Evolutionary conservation across 2,888 invertebrate genomes (phyloP), one percentile per base, ranked within the genome.

Genomic region (Copidosoma aretas): DNA sequence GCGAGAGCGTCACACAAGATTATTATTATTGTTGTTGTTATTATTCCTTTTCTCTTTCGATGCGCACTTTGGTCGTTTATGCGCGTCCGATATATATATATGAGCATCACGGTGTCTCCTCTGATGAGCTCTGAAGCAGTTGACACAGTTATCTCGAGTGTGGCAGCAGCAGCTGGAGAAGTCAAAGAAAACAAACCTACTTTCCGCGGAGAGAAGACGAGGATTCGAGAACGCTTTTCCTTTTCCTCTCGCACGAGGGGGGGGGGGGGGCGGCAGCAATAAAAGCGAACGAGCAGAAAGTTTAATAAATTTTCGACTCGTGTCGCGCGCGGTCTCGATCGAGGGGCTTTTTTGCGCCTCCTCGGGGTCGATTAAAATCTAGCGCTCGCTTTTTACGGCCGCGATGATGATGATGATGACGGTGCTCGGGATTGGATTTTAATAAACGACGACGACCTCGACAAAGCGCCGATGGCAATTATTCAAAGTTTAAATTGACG

Each of bases 141-240:
- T 62, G 67, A 63, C 67, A 63, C 59, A 67, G 61, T 62, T 66
- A 14, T 58, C 25, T 32, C n/a, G 39, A 8, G 5, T 14, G 43
- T 32, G 21, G 32, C n/a, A n/a, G n/a, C n/a, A n/a, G n/a, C n/a
- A n/a, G n/a, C n/a, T n/a, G n/a, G n/a, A n/a, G n/a, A n/a, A n/a
- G 32, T 32, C 22, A 41, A 54, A 49, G 57, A 22, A 60, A 68
- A 68, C 60, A 60, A 68, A 64, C 60, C 64, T 60, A 64, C 68
- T 68, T 60, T 64, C 32, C 57, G 24, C n/a, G n/a, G n/a, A n/a
- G n/a, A n/a, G n/a, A n/a, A n/a, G 24, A 17, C 43, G 32, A 19
- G 24, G 4, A 5, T 8, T 32, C 32, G 32, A 32, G 8, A 8
- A 43, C 46, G 46, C n/a, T 67, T 67, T 67, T 67, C 53, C 58